A percentile compares a stretch with the other conserved stretches of the same genome.
Conservation (phyloP, 1,140 invertebrate genomes). For the Brachionus rubens region DNA sequence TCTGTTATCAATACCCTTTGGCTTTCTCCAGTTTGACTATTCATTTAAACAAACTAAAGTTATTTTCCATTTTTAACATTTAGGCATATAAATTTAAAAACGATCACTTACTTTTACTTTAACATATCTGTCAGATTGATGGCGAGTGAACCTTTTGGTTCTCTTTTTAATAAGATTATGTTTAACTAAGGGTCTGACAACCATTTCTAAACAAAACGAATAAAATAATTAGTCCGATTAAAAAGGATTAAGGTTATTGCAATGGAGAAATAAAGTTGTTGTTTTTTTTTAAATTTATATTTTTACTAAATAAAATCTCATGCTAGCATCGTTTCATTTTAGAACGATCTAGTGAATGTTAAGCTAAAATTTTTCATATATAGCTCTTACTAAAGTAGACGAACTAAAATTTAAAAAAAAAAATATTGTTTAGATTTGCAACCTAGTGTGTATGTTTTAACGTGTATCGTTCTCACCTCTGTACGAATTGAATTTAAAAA, state of each 20-base stretch:
- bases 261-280: no score
- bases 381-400: no score
- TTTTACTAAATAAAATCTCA: no score
- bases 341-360: no score
- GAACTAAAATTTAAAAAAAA: no score
- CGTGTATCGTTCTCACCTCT: no score
- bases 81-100: conserved; percentile 13
- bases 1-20: conserved; percentile 98
- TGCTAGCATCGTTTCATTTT: no score
- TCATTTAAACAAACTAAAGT: conserved; percentile 51
- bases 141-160: conserved; percentile 90
- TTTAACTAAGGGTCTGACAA: conserved; percentile 39
- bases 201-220: conserved; percentile 33
- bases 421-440: no score
- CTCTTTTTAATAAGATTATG: conserved; percentile 83
- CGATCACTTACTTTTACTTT: conserved; percentile 77
- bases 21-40: conserved; percentile 81
- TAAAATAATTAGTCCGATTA: background rate
- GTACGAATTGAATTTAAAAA: no score
- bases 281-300: no score
- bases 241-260: background rate
- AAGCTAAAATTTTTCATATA: no score
- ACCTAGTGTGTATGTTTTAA: no score
- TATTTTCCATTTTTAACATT: background rate
- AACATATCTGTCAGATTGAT: conserved; percentile 92